Percentiles rank a stretch among this genome's conserved stretches.
Conservation (phyloP, 2,797 vertebrate species). For the Pantherophis vulpinus region DNA sequence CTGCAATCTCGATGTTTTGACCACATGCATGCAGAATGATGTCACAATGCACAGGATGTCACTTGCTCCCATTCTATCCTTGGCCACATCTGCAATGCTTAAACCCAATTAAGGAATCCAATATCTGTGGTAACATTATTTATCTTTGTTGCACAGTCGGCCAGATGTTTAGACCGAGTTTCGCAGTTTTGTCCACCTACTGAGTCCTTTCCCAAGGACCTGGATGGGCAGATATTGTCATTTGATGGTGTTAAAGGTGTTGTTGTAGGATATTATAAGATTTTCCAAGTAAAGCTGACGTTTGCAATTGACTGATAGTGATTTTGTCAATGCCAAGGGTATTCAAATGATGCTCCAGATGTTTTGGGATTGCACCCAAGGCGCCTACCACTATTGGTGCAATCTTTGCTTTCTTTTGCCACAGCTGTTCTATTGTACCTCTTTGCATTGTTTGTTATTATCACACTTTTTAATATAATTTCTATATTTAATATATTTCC, state of each 20-base stretch:
- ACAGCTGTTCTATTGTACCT: not conserved
- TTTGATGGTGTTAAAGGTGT: not conserved
- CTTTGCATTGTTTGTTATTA: not conserved
- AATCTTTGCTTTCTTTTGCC: not conserved
- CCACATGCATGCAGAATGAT: not conserved
- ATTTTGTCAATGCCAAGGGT: not conserved
- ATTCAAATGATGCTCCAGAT: not conserved
- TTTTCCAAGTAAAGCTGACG: not conserved
- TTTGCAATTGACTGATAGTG: not conserved
- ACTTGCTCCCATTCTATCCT: not conserved
- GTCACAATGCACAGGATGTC: not conserved
- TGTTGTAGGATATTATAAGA: not conserved
- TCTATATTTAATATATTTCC: not conserved
- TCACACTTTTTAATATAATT: not conserved
- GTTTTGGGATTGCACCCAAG: not conserved
- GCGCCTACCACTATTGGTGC: not conserved
- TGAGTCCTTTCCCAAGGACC: not conserved
- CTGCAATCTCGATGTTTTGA: not conserved
- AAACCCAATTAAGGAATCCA: not conserved
- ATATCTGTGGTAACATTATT: not conserved
- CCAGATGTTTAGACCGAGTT: not conserved
- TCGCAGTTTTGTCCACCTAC: not conserved
- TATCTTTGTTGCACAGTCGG: not conserved
- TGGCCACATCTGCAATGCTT: not conserved
- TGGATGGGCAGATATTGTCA: not conserved